Percentiles rank a stretch among this genome's conserved stretches.
Conservation (phyloP, 92 coral and sea anemone species). For the Heliopora coerulea region DNA sequence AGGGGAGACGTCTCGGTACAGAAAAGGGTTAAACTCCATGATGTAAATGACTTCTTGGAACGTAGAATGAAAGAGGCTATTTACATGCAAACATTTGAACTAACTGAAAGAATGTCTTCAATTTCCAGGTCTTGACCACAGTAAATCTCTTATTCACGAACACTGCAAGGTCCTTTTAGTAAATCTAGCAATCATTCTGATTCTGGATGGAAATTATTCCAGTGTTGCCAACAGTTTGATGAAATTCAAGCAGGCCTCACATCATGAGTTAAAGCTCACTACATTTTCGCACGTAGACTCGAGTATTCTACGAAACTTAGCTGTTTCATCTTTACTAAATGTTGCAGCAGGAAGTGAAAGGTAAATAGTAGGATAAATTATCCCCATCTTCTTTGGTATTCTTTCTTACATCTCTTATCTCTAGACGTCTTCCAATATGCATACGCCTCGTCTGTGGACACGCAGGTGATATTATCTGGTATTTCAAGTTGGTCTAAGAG, state of each 20-base stretch:
- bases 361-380: too few relatives aligned
- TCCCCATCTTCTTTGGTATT: too few relatives aligned
- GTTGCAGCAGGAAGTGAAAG: constrained; percentile 1
- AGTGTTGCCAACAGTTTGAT: constrained; percentile 80
- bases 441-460: too few relatives aligned
- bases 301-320: constrained; percentile 5
- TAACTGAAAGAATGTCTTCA: not conserved
- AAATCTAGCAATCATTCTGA: constrained; percentile 81
- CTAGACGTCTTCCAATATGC: too few relatives aligned
- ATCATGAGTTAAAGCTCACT: constrained; percentile 64
- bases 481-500: too few relatives aligned
- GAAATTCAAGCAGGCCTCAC: constrained; percentile 82
- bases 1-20: too few relatives aligned
- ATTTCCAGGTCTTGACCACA: constrained; percentile 85
- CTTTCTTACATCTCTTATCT: too few relatives aligned
- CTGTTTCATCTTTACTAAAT: constrained; percentile 5
- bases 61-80: too few relatives aligned
- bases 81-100: too few relatives aligned
- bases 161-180: constrained; percentile 91
- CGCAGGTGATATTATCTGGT: too few relatives aligned
- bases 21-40: too few relatives aligned
- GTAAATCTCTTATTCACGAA: constrained; percentile 91
- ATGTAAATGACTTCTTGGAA: too few relatives aligned
- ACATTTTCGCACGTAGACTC: constrained; percentile 20
- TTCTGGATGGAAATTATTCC: constrained; percentile 89